phyloP scores from a whole-genome alignment of 2,113 vertebrate genomes.

The Serinus canaria region DNA sequence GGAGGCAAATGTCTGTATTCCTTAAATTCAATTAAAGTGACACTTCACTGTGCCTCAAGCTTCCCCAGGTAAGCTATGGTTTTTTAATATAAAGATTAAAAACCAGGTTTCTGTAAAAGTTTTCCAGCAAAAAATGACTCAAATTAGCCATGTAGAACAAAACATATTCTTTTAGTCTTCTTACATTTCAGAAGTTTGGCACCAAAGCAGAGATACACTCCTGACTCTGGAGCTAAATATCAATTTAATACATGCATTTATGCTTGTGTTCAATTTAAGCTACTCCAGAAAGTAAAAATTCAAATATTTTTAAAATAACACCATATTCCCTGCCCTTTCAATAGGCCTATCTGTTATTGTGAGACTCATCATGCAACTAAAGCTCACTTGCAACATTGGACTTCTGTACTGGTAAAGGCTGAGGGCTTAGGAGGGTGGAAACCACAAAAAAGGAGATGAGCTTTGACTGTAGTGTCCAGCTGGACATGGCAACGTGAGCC shows the following conservation, averaged over 20 bases:
- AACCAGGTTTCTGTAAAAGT: background rate
- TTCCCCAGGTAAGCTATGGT: background rate
- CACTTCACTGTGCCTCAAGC: background rate
- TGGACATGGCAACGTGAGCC: fast-evolving
- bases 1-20: background rate
- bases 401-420: fast-evolving
- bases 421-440: background rate
- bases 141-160: background rate
- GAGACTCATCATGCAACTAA: background rate
- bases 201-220: background rate
- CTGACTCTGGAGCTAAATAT: background rate
- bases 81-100: background rate
- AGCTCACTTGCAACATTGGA: background rate
- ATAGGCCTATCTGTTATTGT: background rate
- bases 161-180: background rate
- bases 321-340: background rate
- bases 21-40: background rate
- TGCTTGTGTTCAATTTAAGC: background rate
- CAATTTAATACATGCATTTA: background rate
- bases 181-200: background rate
- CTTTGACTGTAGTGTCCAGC: background rate
- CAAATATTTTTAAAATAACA: background rate
- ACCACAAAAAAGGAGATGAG: background rate
- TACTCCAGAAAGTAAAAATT: background rate
- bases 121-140: background rate